A percentile compares a stretch with the other conserved stretches of the same genome.
Conservation (phyloP, 2,113 vertebrate species). For the Atrichornis clamosus region DNA sequence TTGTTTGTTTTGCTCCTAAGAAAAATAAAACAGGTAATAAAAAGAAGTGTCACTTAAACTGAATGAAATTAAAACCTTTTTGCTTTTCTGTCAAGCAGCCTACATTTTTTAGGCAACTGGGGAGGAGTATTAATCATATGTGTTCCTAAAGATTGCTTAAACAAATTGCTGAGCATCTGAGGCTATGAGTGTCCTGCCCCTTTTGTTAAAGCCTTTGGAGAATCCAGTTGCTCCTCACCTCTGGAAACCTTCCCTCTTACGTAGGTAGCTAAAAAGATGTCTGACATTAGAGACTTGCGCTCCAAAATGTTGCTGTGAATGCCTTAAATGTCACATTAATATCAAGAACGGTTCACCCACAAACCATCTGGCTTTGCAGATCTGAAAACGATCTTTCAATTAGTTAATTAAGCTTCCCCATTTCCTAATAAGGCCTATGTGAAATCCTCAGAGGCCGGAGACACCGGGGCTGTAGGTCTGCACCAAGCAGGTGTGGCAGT, state of each 20-base stretch:
- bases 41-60: not conserved
- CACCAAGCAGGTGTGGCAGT: rapidly evolving
- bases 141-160: not conserved
- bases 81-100: not conserved
- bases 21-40: not conserved
- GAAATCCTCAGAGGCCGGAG: not conserved
- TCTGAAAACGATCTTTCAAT: not conserved
- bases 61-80: not conserved
- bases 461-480: not conserved
- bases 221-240: not conserved
- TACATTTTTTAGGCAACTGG: not conserved
- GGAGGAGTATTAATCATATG: not conserved
- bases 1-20: not conserved
- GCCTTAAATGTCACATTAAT: slow-evolving; percentile 38
- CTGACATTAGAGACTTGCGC: not conserved
- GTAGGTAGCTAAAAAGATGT: not conserved
- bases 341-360: slow-evolving; percentile 24
- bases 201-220: not conserved
- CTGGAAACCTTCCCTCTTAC: not conserved
- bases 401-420: slow-evolving; percentile 14
- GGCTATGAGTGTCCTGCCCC: not conserved
- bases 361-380: slow-evolving; percentile 45
- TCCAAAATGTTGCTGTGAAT: not conserved
- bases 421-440: slow-evolving; percentile 35
- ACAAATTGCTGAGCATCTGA: not conserved